phyloP scores from a whole-genome alignment of 2,113 vertebrate species.

The Ranitomeya imitator region DNA sequence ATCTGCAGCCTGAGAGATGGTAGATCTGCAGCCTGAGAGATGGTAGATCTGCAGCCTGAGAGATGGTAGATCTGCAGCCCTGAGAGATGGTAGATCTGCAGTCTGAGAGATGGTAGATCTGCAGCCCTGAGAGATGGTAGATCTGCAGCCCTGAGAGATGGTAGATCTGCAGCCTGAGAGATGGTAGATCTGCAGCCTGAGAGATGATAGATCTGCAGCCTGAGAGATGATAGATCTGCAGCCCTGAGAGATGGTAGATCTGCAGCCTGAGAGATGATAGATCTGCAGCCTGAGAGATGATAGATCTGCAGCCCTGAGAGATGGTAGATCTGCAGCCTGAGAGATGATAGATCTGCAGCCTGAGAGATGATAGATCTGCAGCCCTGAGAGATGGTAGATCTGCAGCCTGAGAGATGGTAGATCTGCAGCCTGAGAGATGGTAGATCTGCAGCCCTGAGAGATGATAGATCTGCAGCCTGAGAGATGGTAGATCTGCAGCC shows the following conservation, averaged over 20 bases:
- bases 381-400: neutral
- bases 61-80: neutral
- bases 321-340: neutral
- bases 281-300: neutral
- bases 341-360: too few relatives aligned
- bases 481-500: neutral
- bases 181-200: neutral
- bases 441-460: too few relatives aligned
- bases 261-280: too few relatives aligned
- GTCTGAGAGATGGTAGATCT: neutral
- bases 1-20: neutral
- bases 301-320: neutral
- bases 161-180: neutral
- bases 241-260: neutral
- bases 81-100: neutral
- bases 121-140: neutral
- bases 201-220: too few relatives aligned
- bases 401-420: neutral
- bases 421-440: neutral
- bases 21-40: neutral
- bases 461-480: too few relatives aligned
- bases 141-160: neutral
- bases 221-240: neutral
- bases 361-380: neutral
- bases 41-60: neutral